Evolutionary conservation across 2,113 vertebrate genomes (phyloP), one percentile per base, ranked within the genome.

Genomic region (Aphelocoma coerulescens): DNA sequence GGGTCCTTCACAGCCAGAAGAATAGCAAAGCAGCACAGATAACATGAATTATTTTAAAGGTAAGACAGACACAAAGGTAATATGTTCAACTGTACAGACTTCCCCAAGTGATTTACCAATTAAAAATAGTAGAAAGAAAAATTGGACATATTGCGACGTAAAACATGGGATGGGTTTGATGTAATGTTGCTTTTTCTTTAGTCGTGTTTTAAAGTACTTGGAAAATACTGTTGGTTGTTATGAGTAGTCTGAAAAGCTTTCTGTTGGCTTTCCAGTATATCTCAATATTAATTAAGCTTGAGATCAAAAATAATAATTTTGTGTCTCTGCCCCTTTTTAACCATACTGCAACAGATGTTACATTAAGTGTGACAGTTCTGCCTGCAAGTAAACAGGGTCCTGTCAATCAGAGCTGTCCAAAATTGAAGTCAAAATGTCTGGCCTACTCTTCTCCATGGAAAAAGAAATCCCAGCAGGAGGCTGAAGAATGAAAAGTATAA

Each of bases 201-300:
- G 41, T 88, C 49, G 41, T 7, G 4, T 51, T 93, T 59, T 72
- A 72, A 92, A 92, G 59, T 72, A 37, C 65, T 85, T 93, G 72
- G 49, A 80, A 90, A 46, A 88, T 79, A 74, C 30, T 91, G 14
- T 65, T 95, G 58, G 74, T 85, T 78, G 54, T 79, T 82, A 23
- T 4, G 41, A 93, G 86, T 83, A 48, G 58, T 86, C 63, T 88
- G 79, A 63, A 67, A 44, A 96, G 44, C 66, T 88, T 89, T 88
- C 71, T 73, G 41, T 85, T 57, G 62, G 39, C 57, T 92, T 93
- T 91, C 16, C 32, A 84, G 43, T 6, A 5, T 80, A 74, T 74
- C 73, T 41, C 73, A 66, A 22, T 81, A 74, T 85, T 90, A 85
- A 85, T 93, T 80, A 77, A 94, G 35, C 39, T 71, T 66, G 39